Evolutionary conservation across 2,888 invertebrate genomes (phyloP), one percentile per base, ranked within the genome.

Genomic region (Mythimna pallens): DNA sequence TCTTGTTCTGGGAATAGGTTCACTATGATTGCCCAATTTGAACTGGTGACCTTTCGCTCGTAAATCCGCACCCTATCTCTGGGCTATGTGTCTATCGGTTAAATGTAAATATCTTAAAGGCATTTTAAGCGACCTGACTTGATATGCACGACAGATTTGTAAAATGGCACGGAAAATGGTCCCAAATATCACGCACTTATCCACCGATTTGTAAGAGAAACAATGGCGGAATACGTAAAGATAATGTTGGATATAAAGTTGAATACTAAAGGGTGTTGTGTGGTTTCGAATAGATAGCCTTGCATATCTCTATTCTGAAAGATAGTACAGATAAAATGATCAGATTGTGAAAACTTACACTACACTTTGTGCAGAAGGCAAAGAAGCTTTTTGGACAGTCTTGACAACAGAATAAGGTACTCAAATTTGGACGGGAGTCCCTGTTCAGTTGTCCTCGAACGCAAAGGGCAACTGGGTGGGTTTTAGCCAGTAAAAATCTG

Each of bases 31-130:
- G 78, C 73, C 80, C 80, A 85, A 85, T 78, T 83, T 83, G 82
- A 85, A 80, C 85, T 78, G 64, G 75, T 85, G 80, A 85, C 86
- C 86, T 85, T 85, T 85, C 67, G 67, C 50, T 85, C 82, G 72
- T 85, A 85, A 85, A 85, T 85, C 74, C 84, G 78, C 80, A 82
- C 86, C 85, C 78, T 85, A 85, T 84, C 82, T 80, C 68, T 76
- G 34, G 62, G 67, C 80, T 72, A 57, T 82, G 67, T 79, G 59
- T 69, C 79, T 81, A 78, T 82, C 82, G 78, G 62, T 83, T 82
- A 62, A 84, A 81, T 83, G 85, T 83, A 84, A 85, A 84, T 84
- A 85, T 82, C 82, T 73, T 64, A 75, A 67, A 84, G 82, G 78
- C 72, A 84, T 78, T 84, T 70, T 73, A 84, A 82, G 65, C 73